Evolutionary conservation across 2,888 invertebrate genomes (phyloP).

Genomic region (Chloroclysta siterata): DNA sequence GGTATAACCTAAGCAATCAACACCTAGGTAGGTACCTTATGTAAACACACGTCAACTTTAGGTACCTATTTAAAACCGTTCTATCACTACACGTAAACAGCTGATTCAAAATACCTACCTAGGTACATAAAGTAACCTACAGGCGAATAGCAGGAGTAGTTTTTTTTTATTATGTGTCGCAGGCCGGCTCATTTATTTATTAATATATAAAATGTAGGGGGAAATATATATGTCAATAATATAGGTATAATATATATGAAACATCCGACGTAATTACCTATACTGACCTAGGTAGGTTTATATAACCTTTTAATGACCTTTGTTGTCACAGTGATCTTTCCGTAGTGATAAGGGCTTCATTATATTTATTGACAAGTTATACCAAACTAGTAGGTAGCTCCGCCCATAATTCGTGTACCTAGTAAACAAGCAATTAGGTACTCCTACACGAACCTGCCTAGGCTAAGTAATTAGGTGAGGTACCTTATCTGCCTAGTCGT

Average conservation of each 20-base stretch:
- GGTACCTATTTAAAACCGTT: conserved; percentile 16
- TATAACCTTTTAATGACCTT: conserved; percentile 39
- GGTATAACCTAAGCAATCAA: neutral
- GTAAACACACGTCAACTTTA: conserved; percentile 14
- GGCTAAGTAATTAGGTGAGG: conserved; percentile 3
- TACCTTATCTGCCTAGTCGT: neutral
- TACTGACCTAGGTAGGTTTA: conserved; percentile 4
- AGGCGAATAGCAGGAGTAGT: no score
- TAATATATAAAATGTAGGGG: neutral
- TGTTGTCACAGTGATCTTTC: conserved; percentile 27
- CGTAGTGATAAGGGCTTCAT: conserved; percentile 19
- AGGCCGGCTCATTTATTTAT: neutral
- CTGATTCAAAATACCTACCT: conserved; percentile 36
- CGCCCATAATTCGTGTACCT: neutral
- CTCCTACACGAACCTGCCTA: neutral
- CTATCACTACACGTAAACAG: conserved; percentile 37
- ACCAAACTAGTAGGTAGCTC: neutral
- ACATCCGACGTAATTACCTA: conserved; percentile 22
- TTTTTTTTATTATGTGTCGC: no score
- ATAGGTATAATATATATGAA: neutral
- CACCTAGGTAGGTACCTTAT: no score
- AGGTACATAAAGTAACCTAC: no score
- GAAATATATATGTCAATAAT: neutral
- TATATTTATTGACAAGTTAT: conserved; percentile 17
- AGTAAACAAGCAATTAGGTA: neutral